These are phyloP conservation scores for Sphenopsis melanotis DNA, from an alignment of 2,797 vertebrate genomes.

Conservation along the genomic window DNA sequence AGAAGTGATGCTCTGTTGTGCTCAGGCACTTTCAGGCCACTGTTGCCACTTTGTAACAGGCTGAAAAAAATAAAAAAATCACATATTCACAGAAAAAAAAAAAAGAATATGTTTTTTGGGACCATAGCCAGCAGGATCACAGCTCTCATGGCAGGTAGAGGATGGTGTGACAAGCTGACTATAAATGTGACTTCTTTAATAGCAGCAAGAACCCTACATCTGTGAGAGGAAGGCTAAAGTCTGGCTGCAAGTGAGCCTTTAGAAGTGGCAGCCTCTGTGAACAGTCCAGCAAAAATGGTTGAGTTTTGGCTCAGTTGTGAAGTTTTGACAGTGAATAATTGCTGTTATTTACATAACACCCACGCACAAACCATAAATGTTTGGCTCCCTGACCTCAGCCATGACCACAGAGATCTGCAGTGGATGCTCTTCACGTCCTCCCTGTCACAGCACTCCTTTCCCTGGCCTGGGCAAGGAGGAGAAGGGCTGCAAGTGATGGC, in stretches of 20 bases:
- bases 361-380: background rate
- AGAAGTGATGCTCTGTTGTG: background rate
- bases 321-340: slow-evolving; percentile 49
- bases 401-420: slow-evolving; percentile 11
- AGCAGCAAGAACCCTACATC: background rate
- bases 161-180: background rate
- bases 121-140: background rate
- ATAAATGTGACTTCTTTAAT: background rate
- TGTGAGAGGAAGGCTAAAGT: background rate
- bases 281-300: background rate
- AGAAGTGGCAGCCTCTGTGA: background rate
- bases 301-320: slow-evolving; percentile 14
- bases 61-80: background rate
- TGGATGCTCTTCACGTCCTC: background rate
- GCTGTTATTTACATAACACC: slow-evolving; percentile 27
- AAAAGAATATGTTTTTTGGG: background rate
- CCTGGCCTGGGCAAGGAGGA: background rate
- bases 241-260: background rate
- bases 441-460: background rate
- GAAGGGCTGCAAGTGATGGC: background rate
- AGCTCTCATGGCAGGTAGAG: background rate
- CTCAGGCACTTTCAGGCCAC: background rate
- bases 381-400: slow-evolving; percentile 39
- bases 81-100: background rate
- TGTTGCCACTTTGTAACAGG: background rate